These are phyloP conservation scores for Actinemys pallida DNA, from an alignment of 2,113 vertebrate genomes.

Conservation along the genomic window DNA sequence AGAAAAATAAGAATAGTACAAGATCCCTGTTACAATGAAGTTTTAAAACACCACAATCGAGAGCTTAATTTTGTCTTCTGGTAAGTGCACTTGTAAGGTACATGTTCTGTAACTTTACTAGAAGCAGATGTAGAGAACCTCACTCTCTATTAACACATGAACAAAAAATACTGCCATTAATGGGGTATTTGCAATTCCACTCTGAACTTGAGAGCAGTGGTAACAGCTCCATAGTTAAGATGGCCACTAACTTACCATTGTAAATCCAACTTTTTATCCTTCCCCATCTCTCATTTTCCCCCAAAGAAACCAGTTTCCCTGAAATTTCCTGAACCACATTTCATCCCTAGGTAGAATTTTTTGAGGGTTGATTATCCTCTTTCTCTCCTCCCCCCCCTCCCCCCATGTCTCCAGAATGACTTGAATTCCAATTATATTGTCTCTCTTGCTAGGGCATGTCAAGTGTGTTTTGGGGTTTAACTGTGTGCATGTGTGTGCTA, in stretches of 20 bases:
- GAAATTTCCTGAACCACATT: background rate
- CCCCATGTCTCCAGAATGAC: background rate
- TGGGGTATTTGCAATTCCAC: background rate
- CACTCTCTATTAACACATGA: background rate
- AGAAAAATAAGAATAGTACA: background rate
- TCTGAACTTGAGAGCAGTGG: background rate
- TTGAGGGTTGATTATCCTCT: background rate
- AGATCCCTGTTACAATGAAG: background rate
- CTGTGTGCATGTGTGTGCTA: background rate
- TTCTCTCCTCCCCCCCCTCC: no score
- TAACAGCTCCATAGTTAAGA: background rate
- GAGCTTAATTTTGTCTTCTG: background rate
- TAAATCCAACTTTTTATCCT: background rate
- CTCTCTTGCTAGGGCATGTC: background rate
- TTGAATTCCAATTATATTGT: background rate
- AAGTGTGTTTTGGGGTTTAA: background rate
- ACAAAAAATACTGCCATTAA: background rate
- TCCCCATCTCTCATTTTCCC: background rate
- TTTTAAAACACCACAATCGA: background rate
- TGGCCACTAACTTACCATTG: background rate
- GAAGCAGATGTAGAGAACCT: background rate
- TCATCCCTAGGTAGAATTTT: background rate
- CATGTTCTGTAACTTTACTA: background rate
- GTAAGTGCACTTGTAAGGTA: fast-evolving
- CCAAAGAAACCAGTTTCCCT: background rate